Evolutionary conservation across 2,113 vertebrate species (phyloP).

Genomic region (Rhagologus leucostigma): DNA sequence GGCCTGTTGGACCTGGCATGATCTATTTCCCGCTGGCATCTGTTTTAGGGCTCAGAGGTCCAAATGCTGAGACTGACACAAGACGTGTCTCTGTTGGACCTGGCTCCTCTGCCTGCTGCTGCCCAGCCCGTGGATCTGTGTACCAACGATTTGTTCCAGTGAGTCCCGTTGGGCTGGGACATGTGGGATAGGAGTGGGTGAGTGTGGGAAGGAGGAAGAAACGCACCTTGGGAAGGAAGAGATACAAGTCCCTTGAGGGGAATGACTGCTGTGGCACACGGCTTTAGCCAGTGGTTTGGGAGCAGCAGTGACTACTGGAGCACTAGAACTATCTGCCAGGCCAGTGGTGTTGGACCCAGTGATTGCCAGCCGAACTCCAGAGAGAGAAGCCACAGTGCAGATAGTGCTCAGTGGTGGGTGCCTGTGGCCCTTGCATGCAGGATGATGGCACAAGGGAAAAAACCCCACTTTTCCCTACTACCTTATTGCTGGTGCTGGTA

Average conservation of each 20-base stretch:
- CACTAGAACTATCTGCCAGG: neutral
- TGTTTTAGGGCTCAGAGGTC: neutral
- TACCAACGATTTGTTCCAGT: neutral
- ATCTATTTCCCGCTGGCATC: neutral
- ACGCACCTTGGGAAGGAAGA: neutral
- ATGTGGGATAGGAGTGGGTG: neutral
- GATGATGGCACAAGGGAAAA: neutral
- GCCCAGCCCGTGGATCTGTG: neutral
- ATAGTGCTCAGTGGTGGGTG: neutral
- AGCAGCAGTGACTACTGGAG: neutral
- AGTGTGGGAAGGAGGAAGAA: neutral
- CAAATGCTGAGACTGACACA: neutral
- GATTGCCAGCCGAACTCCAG: neutral
- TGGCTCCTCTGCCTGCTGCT: neutral
- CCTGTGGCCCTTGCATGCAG: neutral
- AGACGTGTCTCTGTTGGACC: neutral
- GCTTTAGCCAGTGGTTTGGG: neutral
- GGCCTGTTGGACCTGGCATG: neutral
- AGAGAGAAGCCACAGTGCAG: neutral
- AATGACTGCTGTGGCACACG: neutral
- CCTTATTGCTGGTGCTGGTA: neutral
- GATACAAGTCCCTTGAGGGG: fast-evolving
- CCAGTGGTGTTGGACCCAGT: neutral
- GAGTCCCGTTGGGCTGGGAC: neutral
- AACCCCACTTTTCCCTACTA: neutral